phyloP scores from a whole-genome alignment of 2,888 invertebrate species.

The Chelonus formosanus region DNA sequence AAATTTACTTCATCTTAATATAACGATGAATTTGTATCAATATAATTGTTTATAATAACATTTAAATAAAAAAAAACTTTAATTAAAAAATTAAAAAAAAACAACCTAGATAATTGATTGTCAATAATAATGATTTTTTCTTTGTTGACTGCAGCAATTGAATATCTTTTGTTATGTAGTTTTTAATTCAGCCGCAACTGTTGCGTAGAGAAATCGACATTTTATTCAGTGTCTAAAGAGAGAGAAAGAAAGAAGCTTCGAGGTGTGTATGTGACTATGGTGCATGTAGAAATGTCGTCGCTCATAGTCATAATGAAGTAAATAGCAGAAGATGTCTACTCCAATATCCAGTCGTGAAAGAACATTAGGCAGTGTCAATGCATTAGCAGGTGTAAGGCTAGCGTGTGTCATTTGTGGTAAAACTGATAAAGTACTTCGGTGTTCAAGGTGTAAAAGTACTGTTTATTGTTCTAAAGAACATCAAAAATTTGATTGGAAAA shows the following conservation, averaged over 20 bases:
- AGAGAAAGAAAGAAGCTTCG: not conserved
- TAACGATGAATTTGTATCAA: too few relatives aligned
- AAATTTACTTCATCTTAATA: too few relatives aligned
- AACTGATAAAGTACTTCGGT: conserved; percentile 73
- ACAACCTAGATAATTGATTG: too few relatives aligned
- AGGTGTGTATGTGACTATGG: conserved; percentile 46
- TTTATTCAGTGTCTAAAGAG: too few relatives aligned
- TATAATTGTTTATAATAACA: too few relatives aligned
- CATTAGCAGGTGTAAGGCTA: conserved; percentile 31
- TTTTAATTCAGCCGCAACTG: too few relatives aligned
- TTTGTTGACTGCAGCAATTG: too few relatives aligned
- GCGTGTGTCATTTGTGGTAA: conserved; percentile 71
- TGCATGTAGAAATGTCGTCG: conserved; percentile 45
- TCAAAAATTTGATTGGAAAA: conserved; percentile 82
- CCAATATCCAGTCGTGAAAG: conserved; percentile 53
- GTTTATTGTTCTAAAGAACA: conserved; percentile 84
- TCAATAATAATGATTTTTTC: too few relatives aligned
- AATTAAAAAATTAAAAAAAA: too few relatives aligned
- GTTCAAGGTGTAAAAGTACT: conserved; percentile 77
- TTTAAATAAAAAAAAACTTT: too few relatives aligned
- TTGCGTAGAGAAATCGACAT: too few relatives aligned
- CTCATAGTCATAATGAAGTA: conserved; percentile 32
- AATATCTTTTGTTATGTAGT: too few relatives aligned
- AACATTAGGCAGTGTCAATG: conserved; percentile 44
- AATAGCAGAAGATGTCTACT: conserved; percentile 48